Evolutionary conservation across 2,888 invertebrate genomes (phyloP).

Genomic region (Drosophila subsilvestris): DNA sequence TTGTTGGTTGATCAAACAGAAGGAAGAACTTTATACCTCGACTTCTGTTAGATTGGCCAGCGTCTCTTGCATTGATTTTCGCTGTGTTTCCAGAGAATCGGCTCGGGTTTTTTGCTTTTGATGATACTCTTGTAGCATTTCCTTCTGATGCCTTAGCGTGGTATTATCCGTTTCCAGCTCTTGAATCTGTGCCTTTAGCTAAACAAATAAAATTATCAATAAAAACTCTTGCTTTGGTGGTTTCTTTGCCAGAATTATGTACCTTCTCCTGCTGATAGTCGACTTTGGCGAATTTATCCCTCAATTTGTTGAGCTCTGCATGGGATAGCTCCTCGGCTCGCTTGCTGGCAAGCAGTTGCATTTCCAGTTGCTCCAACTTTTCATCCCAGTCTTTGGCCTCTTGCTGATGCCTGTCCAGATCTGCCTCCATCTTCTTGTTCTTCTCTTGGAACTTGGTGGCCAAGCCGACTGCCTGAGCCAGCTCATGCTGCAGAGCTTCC

Average conservation of each 20-base stretch:
- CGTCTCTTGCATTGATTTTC: constrained; percentile 85
- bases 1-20: not conserved
- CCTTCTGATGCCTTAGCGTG: constrained; percentile 85
- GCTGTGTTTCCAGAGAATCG: constrained; percentile 85
- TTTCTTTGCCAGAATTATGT: constrained; percentile 47
- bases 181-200: constrained; percentile 85
- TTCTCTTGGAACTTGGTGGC: constrained; percentile 89
- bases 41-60: constrained; percentile 85
- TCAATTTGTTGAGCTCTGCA: constrained; percentile 83
- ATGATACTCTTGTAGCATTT: constrained; percentile 85
- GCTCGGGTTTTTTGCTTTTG: constrained; percentile 85
- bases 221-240: not conserved
- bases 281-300: constrained; percentile 83
- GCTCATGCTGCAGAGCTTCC: constrained; percentile 88
- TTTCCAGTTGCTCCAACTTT: constrained; percentile 84
- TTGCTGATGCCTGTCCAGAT: constrained; percentile 77
- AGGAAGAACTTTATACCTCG: constrained; percentile 83
- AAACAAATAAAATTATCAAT: not conserved
- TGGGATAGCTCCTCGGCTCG: constrained; percentile 82
- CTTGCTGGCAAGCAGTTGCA: constrained; percentile 76
- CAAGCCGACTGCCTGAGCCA: constrained; percentile 89
- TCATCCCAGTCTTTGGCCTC: constrained; percentile 51
- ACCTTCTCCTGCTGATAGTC: constrained; percentile 86
- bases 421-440: constrained; percentile 85
- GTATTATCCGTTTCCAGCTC: constrained; percentile 87